Percentiles rank a stretch among this genome's conserved stretches.
Conservation (phyloP, 2,888 invertebrate genomes). For the Platerodrilus igneus region DNA sequence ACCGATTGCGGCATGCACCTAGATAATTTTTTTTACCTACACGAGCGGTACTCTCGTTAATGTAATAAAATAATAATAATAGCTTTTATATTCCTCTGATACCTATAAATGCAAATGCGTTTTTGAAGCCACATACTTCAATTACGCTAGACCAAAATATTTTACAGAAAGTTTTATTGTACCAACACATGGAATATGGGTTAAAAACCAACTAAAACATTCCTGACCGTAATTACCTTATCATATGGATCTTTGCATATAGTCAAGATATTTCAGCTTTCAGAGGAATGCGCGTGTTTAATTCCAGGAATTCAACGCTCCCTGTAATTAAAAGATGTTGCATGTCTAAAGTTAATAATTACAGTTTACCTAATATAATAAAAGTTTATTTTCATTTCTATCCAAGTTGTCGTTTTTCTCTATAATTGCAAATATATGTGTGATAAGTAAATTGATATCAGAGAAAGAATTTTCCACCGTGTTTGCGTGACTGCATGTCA, state of each 20-base stretch:
- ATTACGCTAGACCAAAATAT: too few relatives aligned
- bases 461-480: conserved; percentile 23
- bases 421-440: conserved; percentile 32
- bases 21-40: too few relatives aligned
- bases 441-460: conserved; percentile 34
- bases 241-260: conserved; percentile 24
- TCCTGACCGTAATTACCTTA: conserved; percentile 19
- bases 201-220: conserved; percentile 18
- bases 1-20: too few relatives aligned
- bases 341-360: conserved; percentile 33
- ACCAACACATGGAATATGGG: too few relatives aligned
- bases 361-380: conserved; percentile 26
- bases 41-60: too few relatives aligned
- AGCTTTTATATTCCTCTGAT: too few relatives aligned
- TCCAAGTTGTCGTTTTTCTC: conserved; percentile 31
- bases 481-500: conserved; percentile 37
- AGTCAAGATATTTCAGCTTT: conserved; percentile 20
- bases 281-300: conserved; percentile 22
- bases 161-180: too few relatives aligned
- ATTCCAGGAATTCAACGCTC: conserved; percentile 24
- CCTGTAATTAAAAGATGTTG: conserved; percentile 32
- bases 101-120: too few relatives aligned
- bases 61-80: too few relatives aligned
- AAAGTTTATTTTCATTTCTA: conserved; percentile 34
- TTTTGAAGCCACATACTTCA: too few relatives aligned